Evolutionary conservation across 1,140 invertebrate genomes (phyloP), one percentile per base, ranked within the genome.

Genomic region (Phortica variegata): DNA sequence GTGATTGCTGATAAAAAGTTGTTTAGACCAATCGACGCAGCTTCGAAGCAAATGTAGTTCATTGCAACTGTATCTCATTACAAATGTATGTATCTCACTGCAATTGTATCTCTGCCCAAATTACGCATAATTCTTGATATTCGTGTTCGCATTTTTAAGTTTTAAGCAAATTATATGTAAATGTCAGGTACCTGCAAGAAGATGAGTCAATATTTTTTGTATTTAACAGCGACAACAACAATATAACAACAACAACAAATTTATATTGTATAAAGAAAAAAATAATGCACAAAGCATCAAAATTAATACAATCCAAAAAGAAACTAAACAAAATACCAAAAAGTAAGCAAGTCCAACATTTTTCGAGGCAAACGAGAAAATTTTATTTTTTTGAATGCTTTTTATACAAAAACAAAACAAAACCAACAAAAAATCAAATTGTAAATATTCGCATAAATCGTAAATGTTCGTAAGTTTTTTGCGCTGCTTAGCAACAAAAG

Each of bases 171-270:
- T 57, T 56, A 66, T 68, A 66, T 68, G 60, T 56, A 60, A 63
- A 60, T 68, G 63, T 68, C 63, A 68, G 63, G 63, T 68, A 68
- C 63, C 63, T 68, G 63, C 65, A 56, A 66, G 38, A 57, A 51
- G 43, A n/a, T n/a, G n/a, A n/a, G n/a, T n/a, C n/a, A n/a, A n/a
- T n/a, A n/a, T n/a, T n/a, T n/a, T n/a, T n/a, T n/a, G n/a, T n/a
- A n/a, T n/a, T n/a, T n/a, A n/a, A n/a, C n/a, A n/a, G n/a, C n/a
- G n/a, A n/a, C n/a, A n/a, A n/a, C n/a, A n/a, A n/a, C n/a, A n/a
- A n/a, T n/a, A n/a, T n/a, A n/a, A n/a, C n/a, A n/a, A n/a, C n/a
- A n/a, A n/a, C n/a, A n/a, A n/a, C n/a, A n/a, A n/a, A n/a, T n/a
- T n/a, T n/a, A 43, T 15, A 49, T 39, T 31, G 42, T 47, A 52